These are phyloP conservation scores for Drosophila birchii DNA, from an alignment of 2,888 invertebrate species.

Conservation along the genomic window DNA sequence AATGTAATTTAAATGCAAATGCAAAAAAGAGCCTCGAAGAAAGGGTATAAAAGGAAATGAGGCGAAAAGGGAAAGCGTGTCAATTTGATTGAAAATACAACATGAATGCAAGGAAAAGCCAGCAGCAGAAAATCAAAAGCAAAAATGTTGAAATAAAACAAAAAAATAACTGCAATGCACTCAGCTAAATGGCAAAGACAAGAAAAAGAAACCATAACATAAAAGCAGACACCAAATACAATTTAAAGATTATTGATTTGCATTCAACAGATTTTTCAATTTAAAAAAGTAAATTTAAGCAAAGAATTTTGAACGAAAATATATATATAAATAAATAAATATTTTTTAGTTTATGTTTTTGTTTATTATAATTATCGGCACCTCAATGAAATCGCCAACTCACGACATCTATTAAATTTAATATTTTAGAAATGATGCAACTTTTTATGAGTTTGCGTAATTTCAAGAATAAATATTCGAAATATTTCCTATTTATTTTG, in stretches of 20 bases:
- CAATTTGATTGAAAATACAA: constrained; percentile 67
- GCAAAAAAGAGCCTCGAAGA: constrained; percentile 55
- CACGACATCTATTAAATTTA: not conserved
- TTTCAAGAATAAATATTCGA: not conserved
- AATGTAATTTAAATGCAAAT: constrained; percentile 78
- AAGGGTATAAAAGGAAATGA: constrained; percentile 23
- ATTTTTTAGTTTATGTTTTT: not conserved
- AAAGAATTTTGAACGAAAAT: constrained; percentile 1
- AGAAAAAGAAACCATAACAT: constrained; percentile 15
- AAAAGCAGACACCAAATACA: constrained; percentile 16
- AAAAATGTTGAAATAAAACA: constrained; percentile 52
- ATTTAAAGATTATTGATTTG: constrained; percentile 67
- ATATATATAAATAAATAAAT: not conserved
- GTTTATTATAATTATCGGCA: not conserved
- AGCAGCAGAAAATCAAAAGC: constrained; percentile 18
- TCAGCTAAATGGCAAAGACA: constrained; percentile 3
- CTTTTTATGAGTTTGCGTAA: constrained; percentile 10
- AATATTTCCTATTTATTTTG: constrained; percentile 9
- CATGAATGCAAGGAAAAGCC: constrained; percentile 33
- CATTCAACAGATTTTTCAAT: constrained; percentile 69
- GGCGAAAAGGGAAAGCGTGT: constrained; percentile 64
- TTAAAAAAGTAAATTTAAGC: constrained; percentile 33
- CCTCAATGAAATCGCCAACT: too few species aligned
- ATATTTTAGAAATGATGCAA: not conserved
- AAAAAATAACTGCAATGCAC: constrained; percentile 16